Evolutionary conservation across 2,797 vertebrate species (phyloP).

Genomic region (Clarias fuscus): DNA sequence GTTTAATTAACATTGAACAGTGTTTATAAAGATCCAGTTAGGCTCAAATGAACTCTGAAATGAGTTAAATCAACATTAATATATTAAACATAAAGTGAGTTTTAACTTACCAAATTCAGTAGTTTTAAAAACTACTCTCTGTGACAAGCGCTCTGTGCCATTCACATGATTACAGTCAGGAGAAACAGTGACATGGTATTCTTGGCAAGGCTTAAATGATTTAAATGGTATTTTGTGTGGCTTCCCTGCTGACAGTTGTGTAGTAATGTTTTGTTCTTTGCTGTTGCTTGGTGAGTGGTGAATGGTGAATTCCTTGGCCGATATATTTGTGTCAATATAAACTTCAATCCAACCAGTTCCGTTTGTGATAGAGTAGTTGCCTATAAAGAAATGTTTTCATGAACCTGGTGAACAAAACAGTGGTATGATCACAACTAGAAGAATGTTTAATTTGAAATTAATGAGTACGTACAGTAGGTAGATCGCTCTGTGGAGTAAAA

Average conservation of each 20-base stretch:
- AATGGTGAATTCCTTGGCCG: too few relatives aligned
- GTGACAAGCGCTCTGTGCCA: too few relatives aligned
- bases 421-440: not conserved
- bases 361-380: not conserved
- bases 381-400: constrained; percentile 7
- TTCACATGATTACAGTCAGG: rapidly evolving
- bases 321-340: rapidly evolving
- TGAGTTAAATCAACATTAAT: too few relatives aligned
- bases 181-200: not conserved
- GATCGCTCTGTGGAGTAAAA: not conserved
- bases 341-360: rapidly evolving
- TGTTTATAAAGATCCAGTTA: too few relatives aligned
- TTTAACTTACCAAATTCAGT: not conserved
- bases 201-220: constrained; percentile 17
- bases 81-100: not conserved
- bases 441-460: not conserved
- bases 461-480: not conserved
- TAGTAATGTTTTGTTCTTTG: too few relatives aligned
- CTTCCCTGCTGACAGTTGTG: too few relatives aligned
- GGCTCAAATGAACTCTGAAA: too few relatives aligned
- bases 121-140: not conserved
- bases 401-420: not conserved
- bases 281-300: too few relatives aligned
- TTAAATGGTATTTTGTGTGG: not conserved
- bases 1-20: too few relatives aligned